These are phyloP conservation scores for Pilophorus perplexus DNA, from an alignment of 2,888 invertebrate genomes.

Conservation along the genomic window DNA sequence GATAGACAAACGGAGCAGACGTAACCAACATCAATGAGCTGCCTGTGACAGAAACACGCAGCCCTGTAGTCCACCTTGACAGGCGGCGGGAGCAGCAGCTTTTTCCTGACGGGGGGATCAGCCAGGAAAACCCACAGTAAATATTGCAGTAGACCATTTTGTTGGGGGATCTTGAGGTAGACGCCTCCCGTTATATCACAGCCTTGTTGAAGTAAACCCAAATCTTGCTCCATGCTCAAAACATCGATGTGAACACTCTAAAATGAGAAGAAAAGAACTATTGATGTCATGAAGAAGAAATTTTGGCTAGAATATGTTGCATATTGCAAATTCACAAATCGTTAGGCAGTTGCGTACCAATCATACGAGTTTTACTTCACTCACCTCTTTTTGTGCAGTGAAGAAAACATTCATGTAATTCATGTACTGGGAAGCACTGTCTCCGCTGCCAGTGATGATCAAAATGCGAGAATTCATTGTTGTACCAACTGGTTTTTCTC, in stretches of 20 bases:
- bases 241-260: slow-evolving; percentile 87
- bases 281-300: neutral
- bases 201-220: slow-evolving; percentile 90
- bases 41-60: slow-evolving; percentile 95
- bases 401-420: slow-evolving; percentile 99
- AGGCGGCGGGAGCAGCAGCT: slow-evolving; percentile 82
- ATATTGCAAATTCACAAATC: too few relatives aligned
- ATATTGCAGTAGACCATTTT: slow-evolving; percentile 83
- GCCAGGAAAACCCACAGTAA: slow-evolving; percentile 92
- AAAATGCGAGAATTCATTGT: slow-evolving; percentile 73
- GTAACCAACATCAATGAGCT: slow-evolving; percentile 91
- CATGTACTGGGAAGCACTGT: slow-evolving; percentile 93
- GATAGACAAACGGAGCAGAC: slow-evolving; percentile 97
- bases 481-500: slow-evolving; percentile 53
- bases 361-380: too few relatives aligned
- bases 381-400: slow-evolving; percentile 78
- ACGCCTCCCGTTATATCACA: slow-evolving; percentile 94
- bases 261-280: too few relatives aligned
- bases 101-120: slow-evolving; percentile 72
- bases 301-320: too few relatives aligned
- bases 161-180: slow-evolving; percentile 81
- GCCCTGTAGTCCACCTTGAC: slow-evolving; percentile 94
- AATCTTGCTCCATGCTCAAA: slow-evolving; percentile 85
- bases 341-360: too few relatives aligned
- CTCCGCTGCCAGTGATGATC: slow-evolving; percentile 84